Conservation (phyloP, 1,140 invertebrate species). For the Dendroctonus valens region DNA sequence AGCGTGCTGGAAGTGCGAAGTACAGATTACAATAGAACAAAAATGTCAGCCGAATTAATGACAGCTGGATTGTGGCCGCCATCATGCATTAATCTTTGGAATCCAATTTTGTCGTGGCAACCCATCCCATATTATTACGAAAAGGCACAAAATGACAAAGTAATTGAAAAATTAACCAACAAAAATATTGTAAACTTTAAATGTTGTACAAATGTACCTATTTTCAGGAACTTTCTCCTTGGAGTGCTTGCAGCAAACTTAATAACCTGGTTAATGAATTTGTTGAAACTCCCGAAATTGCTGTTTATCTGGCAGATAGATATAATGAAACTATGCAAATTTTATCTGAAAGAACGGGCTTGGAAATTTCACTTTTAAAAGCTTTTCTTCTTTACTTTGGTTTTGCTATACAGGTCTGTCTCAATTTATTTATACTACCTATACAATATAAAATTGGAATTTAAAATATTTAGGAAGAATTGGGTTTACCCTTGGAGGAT, state of each 20-base stretch:
- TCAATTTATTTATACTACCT: too few species aligned
- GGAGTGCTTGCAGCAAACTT: not conserved
- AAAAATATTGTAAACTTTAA: not conserved
- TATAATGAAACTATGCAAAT: constrained; percentile 7
- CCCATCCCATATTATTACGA: constrained; percentile 8
- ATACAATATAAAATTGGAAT: too few species aligned
- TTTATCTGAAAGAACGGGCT: constrained; percentile 1
- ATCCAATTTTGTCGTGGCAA: constrained; percentile 8
- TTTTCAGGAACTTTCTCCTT: constrained; percentile 1
- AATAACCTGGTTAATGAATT: not conserved
- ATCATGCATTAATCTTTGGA: not conserved
- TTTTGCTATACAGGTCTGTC: too few species aligned
- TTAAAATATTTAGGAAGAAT: not conserved
- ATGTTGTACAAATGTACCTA: not conserved
- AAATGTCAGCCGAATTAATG: constrained; percentile 10
- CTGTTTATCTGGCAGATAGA: not conserved
- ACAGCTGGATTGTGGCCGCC: constrained; percentile 9
- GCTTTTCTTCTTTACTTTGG: constrained; percentile 6
- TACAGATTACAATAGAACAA: constrained; percentile 10
- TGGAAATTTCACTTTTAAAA: constrained; percentile 8
- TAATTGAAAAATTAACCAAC: not conserved
- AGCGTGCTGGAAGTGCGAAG: constrained; percentile 8
- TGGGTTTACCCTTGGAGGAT: constrained; percentile 1
- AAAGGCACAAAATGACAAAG: not conserved
- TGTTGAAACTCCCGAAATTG: constrained; percentile 1